These are phyloP conservation scores for Tokudaia muenninki DNA, from an alignment of 2,797 vertebrate genomes.

Conservation along the genomic window DNA sequence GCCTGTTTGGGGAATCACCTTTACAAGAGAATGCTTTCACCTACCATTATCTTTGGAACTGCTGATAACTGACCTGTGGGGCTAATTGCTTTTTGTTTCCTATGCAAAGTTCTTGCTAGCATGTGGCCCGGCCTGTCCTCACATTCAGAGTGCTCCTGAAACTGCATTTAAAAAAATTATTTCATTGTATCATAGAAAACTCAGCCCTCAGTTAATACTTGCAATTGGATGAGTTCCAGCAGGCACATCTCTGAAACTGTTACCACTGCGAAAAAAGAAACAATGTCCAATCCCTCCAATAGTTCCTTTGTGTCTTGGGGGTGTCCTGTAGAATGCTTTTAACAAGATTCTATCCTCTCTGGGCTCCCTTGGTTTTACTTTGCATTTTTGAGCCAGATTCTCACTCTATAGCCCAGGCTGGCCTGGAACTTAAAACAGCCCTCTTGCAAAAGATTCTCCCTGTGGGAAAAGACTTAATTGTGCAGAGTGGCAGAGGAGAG, in stretches of 20 bases:
- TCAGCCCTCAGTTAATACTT: not conserved
- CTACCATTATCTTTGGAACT: not conserved
- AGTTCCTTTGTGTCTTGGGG: not conserved
- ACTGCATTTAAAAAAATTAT: not conserved
- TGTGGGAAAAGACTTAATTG: not conserved
- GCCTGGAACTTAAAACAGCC: not conserved
- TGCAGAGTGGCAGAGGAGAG: not conserved
- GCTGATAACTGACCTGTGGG: not conserved
- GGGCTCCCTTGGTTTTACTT: not conserved
- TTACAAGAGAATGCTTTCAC: not conserved
- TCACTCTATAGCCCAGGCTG: not conserved
- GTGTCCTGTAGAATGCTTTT: not conserved
- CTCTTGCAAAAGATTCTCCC: not conserved
- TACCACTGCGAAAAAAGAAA: no score
- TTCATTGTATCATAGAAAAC: not conserved
- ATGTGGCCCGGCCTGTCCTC: not conserved
- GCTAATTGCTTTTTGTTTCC: not conserved
- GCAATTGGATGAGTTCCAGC: not conserved
- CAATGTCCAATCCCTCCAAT: no score
- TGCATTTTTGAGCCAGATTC: not conserved
- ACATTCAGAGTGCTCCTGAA: not conserved
- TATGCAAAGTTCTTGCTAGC: not conserved
- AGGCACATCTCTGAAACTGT: rapidly evolving
- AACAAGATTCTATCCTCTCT: not conserved
- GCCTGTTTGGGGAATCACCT: not conserved